Percentiles rank a stretch among this genome's conserved stretches.
These are phyloP conservation scores for Cydia splendana DNA, from an alignment of 1,140 invertebrate genomes.

Conservation along the genomic window DNA sequence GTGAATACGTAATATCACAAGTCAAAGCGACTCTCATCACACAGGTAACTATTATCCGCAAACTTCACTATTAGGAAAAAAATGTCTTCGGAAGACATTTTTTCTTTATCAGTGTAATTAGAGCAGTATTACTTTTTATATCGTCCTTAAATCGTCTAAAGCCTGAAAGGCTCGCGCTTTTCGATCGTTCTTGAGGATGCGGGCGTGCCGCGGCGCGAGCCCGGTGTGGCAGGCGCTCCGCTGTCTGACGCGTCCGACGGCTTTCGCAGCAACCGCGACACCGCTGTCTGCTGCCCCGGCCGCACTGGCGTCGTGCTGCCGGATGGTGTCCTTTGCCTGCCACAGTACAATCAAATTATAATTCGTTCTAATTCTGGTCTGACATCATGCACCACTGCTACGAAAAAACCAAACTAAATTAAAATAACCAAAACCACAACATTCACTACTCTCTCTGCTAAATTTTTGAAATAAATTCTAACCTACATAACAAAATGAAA, in stretches of 20 bases:
- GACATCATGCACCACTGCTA: constrained; percentile 45
- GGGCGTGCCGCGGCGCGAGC: constrained; percentile 66
- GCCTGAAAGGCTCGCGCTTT: constrained; percentile 78
- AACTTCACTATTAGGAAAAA: constrained; percentile 12
- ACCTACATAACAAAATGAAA: constrained; percentile 23
- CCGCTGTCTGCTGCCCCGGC: constrained; percentile 81
- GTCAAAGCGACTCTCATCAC: constrained; percentile 53
- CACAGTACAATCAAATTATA: constrained; percentile 43
- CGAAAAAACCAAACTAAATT: constrained; percentile 39
- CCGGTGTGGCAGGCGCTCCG: constrained; percentile 65
- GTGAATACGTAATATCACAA: constrained; percentile 37
- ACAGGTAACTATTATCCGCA: constrained; percentile 36
- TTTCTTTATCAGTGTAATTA: constrained; percentile 19
- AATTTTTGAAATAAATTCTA: background rate
- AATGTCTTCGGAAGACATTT: constrained; percentile 8
- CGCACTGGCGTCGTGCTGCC: constrained; percentile 85
- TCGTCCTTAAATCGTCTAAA: constrained; percentile 55
- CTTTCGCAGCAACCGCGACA: constrained; percentile 83
- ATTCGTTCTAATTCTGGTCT: constrained; percentile 16
- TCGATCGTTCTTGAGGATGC: constrained; percentile 67
- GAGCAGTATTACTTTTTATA: background rate
- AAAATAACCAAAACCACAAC: constrained; percentile 40
- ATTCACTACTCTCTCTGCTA: constrained; percentile 3
- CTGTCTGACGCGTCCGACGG: constrained; percentile 84
- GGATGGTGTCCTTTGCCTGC: constrained; percentile 85